Conservation (phyloP, 2,113 vertebrate species). For the Gavialis gangeticus region DNA sequence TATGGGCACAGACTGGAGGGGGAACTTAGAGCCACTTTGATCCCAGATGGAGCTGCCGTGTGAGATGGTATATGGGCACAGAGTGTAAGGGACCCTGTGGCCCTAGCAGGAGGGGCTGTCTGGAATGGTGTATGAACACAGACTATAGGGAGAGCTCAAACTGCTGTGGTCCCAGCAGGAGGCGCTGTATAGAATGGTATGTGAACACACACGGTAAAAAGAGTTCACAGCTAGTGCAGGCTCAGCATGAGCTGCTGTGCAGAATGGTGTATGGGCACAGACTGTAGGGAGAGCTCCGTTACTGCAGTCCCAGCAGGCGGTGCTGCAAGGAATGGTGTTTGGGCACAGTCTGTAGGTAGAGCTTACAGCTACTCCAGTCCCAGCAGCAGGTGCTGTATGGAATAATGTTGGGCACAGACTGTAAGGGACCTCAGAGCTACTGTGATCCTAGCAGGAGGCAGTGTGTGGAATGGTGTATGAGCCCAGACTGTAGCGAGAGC, state of each 20-base stretch:
- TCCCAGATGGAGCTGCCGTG: too few relatives aligned
- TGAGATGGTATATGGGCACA: too few relatives aligned
- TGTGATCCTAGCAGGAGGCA: neutral
- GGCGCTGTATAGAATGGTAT: constrained; percentile 20
- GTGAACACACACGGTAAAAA: too few relatives aligned
- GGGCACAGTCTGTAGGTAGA: neutral
- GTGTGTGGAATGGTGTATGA: fast-evolving
- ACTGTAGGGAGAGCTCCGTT: neutral
- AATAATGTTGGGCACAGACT: neutral
- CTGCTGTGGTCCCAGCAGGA: constrained; percentile 3
- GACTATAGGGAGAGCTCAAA: too few relatives aligned
- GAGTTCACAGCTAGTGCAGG: too few relatives aligned
- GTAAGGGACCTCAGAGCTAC: neutral
- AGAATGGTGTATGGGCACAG: neutral
- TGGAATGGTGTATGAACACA: too few relatives aligned
- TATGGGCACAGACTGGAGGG: too few relatives aligned
- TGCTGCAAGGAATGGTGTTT: neutral
- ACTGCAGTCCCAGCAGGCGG: neutral
- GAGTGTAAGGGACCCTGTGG: too few relatives aligned
- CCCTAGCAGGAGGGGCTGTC: too few relatives aligned
- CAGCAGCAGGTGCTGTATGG: fast-evolving
- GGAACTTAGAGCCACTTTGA: too few relatives aligned
- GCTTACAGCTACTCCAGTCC: neutral
- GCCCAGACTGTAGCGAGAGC: neutral
- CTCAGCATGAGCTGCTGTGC: neutral